Base-by-base conservation (phyloP, 2,113 vertebrate species). In the Elephas maximus region DNA sequence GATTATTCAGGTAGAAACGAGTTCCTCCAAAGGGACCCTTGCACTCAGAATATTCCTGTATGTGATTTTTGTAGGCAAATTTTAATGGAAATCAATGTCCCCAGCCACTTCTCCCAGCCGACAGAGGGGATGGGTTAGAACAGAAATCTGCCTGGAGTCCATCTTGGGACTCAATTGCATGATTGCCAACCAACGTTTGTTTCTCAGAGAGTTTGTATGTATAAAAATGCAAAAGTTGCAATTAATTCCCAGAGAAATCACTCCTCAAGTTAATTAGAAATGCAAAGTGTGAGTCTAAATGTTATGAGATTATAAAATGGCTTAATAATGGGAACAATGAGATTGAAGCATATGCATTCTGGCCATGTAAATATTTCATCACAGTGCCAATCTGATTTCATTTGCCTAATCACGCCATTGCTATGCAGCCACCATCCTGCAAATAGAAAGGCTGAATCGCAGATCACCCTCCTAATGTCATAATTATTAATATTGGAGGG, bases 401-500 rank as follows among this genome's bases (percentile, higher is more conserved):
- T 98, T 97, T 98, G 97, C 97, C 96, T 98, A 98, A 98, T 98
- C 97, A 95, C 79, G 92, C 90, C 84, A 98, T 98, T 98, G 97
- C 95, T 97, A 98, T 97, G 97, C 97, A 97, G 91, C 94, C 69
- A 45, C 85, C 80, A 89, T 85, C 93, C 95, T 93, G 95, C 91
- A 96, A 86, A 96, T 96, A 96, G 95, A 95, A 97, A 97, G 94
- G 91, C 97, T 96, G 97, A 95, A 96, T 97, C 89, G 97, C 96
- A 94, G 97, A 98, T 98, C 98, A 97, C 95, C 97, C 98, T 92
- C 97, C 97, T 98, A 98, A 98, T 98, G 97, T 97, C 96, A 97
- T 98, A 98, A 98, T 98, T 98, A 98, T 98, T 98, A 98, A 98
- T 98, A 97, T 96, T 97, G 96, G 73, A 97, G 95, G 95, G 94